Conservation (phyloP, 2,888 invertebrate genomes). For the Choreutis nemorana region DNA sequence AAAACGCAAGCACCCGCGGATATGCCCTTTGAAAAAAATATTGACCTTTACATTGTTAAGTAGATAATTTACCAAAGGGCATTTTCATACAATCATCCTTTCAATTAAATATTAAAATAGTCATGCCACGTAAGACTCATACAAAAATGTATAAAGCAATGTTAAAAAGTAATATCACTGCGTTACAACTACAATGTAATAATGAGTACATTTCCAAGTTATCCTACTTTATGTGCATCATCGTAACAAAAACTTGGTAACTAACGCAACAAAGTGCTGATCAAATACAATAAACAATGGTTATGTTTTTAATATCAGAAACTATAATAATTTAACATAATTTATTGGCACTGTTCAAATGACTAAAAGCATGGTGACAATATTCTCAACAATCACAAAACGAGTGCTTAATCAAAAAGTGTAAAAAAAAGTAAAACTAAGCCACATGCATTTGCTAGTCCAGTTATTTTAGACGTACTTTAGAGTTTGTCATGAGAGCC, state of each 20-base stretch:
- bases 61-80: too few species aligned
- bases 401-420: conserved; percentile 12
- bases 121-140: too few species aligned
- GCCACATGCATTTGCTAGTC: conserved; percentile 35
- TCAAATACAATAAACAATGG: conserved; percentile 1
- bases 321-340: conserved; percentile 8
- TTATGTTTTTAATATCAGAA: conserved; percentile 19
- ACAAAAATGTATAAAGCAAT: too few species aligned
- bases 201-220: conserved; percentile 20
- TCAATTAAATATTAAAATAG: too few species aligned
- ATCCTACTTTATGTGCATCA: conserved; percentile 22
- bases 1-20: neutral
- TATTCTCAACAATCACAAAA: conserved; percentile 3
- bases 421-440: conserved; percentile 13
- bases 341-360: conserved; percentile 14
- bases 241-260: conserved; percentile 43
- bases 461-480: conserved; percentile 21
- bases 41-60: neutral
- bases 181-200: conserved; percentile 23
- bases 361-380: conserved; percentile 2
- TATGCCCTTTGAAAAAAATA: neutral
- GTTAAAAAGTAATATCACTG: conserved; percentile 50
- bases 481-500: conserved; percentile 36
- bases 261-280: conserved; percentile 23
- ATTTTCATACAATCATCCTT: too few species aligned